Percentiles rank a stretch among this genome's conserved stretches.
Evolutionary conservation across 2,113 vertebrate species (phyloP).

Genomic region (Chitala chitala): DNA sequence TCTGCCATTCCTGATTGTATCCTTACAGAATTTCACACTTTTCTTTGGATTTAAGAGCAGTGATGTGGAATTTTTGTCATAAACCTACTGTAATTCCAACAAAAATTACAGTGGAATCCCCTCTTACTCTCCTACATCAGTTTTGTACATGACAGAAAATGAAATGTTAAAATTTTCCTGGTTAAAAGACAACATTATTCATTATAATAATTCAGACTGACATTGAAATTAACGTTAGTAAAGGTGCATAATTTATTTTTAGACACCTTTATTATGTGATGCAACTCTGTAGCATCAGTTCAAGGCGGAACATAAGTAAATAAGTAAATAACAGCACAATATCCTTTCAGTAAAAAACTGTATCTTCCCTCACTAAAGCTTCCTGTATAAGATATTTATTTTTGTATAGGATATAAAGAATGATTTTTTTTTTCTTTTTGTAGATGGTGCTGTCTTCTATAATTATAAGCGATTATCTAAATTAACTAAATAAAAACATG

Average conservation of each 20-base stretch:
- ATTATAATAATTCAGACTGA: background rate
- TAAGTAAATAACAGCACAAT: constrained; percentile 32
- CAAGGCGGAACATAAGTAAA: background rate
- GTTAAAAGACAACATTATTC: constrained; percentile 3
- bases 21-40: background rate
- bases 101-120: background rate
- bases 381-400: constrained; percentile 61
- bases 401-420: constrained; percentile 44
- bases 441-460: constrained; percentile 44
- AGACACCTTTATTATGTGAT: constrained; percentile 1
- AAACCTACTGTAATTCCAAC: too few species aligned
- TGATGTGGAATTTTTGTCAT: too few species aligned
- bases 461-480: constrained; percentile 31
- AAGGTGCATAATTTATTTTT: constrained; percentile 11
- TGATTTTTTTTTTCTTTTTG: constrained; percentile 34
- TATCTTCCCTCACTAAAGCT: constrained; percentile 64
- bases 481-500: constrained; percentile 22
- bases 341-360: constrained; percentile 74
- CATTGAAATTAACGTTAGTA: background rate
- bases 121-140: background rate
- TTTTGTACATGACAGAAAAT: background rate
- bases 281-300: constrained; percentile 4
- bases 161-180: background rate
- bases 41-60: background rate
- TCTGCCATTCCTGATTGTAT: background rate